Evolutionary conservation across 1,140 invertebrate species (phyloP).

Genomic region (Glossosoma conforme): DNA sequence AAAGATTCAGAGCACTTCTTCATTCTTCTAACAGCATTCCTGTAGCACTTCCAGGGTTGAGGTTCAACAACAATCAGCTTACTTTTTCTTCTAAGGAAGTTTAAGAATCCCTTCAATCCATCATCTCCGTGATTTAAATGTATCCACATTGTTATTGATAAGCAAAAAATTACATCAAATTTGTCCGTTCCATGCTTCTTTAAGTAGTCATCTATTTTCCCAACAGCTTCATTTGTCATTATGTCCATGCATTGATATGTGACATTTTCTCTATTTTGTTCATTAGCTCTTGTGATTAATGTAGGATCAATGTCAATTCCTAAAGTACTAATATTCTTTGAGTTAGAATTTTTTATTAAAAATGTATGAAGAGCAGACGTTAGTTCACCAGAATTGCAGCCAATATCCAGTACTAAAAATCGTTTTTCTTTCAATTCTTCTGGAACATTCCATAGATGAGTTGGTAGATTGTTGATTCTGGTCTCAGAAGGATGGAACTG

Average conservation of each 20-base stretch:
- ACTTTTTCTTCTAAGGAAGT: slow-evolving; percentile 48
- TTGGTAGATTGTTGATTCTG: slow-evolving; percentile 59
- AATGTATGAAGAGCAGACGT: slow-evolving; percentile 56
- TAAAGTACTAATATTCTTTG: slow-evolving; percentile 51
- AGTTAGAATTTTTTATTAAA: slow-evolving; percentile 42
- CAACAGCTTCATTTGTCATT: slow-evolving; percentile 44
- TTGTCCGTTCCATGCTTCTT: slow-evolving; percentile 37
- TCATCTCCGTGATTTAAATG: slow-evolving; percentile 75
- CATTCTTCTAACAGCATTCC: slow-evolving; percentile 64
- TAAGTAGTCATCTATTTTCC: slow-evolving; percentile 46
- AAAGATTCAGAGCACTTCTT: slow-evolving; percentile 55
- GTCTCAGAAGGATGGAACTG: slow-evolving; percentile 67
- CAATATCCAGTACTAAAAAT: slow-evolving; percentile 65
- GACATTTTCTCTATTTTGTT: slow-evolving; percentile 47
- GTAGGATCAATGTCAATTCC: slow-evolving; percentile 70
- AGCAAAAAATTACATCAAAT: slow-evolving; percentile 72
- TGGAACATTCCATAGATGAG: slow-evolving; percentile 54
- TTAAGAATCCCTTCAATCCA: slow-evolving; percentile 58
- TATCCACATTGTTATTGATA: slow-evolving; percentile 85
- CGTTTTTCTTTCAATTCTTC: slow-evolving; percentile 34
- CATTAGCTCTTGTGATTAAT: slow-evolving; percentile 62
- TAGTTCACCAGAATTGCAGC: slow-evolving; percentile 73
- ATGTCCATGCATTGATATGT: slow-evolving; percentile 59
- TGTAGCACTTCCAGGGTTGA: slow-evolving; percentile 78
- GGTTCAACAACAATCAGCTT: slow-evolving; percentile 69